Base-by-base conservation (phyloP, 2,113 vertebrate genomes). In the Bos javanicus region DNA sequence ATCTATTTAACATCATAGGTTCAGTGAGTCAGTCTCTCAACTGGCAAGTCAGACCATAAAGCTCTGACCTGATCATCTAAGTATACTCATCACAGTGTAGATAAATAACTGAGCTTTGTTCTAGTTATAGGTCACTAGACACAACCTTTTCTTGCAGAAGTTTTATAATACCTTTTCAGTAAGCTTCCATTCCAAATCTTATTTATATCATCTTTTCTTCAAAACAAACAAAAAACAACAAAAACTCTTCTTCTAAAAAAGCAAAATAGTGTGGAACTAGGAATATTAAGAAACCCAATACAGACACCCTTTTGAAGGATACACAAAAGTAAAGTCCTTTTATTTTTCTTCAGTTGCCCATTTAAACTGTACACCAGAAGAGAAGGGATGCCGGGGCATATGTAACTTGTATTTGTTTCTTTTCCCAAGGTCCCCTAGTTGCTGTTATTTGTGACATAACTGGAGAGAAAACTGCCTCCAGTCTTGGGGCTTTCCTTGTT, bases 401-500 rank as follows among this genome's bases (percentile, higher is more conserved):
- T 33, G 95, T 91, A 60, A 15, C 16, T 33, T 23, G 16, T 10
- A 81, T 19, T 62, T 46, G 19, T 86, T 50, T 25, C n/a, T 90
- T 92, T 57, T 98, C 67, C 43, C 80, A 97, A 99, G 99, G 99
- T 87, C 99, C 99, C 0, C 88, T 99, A 13, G 99, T 99, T 80
- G 98, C 99, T 2, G 90, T 99, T 60, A 97, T 99, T 81, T 99
- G 99, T 98, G 99, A 98, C 87, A 98, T 98, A 96, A 74, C 99
- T n/a, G 99, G 99, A 1, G 98, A 99, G 91, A 98, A 99, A 64
- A 92, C 96, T 0, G 99, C 99, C 10, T 99, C 99, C 67, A 97
- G 99, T 33, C 39, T 98, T 0, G 99, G 99, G 1, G 99, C 99
- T 0, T 11, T 98, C 23, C 97, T 99, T 90, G 98, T 99, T 54